Percentiles rank a stretch among this genome's conserved stretches.
Evolutionary conservation across 2,797 vertebrate genomes (phyloP).

Genomic region (Sebastes vulpes): DNA sequence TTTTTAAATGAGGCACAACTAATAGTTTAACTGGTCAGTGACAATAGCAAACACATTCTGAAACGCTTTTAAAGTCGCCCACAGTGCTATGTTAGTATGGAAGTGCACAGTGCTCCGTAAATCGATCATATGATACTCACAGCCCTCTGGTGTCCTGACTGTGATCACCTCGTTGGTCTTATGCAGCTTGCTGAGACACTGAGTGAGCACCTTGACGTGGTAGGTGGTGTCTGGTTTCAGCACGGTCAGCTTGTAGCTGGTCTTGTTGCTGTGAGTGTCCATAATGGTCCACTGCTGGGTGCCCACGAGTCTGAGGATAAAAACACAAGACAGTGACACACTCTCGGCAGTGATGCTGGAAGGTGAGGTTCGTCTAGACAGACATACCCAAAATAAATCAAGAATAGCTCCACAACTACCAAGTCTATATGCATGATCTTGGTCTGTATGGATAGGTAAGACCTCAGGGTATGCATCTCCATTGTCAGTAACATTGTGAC

Average conservation of each 20-base stretch:
- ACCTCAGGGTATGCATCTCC: no score
- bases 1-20: background rate
- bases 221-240: conserved; percentile 95
- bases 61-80: background rate
- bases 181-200: conserved; percentile 92
- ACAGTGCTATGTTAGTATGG: background rate
- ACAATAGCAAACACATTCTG: background rate
- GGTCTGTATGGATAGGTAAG: no score
- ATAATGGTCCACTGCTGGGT: conserved; percentile 90
- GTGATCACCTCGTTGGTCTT: conserved; percentile 93
- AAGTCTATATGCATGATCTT: no score
- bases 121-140: conserved; percentile 83
- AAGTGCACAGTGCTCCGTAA: no score
- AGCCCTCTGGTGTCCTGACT: conserved; percentile 92
- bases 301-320: conserved; percentile 86
- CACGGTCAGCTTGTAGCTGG: conserved; percentile 89
- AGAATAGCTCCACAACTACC: no score
- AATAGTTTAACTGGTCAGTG: background rate
- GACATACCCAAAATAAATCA: no score
- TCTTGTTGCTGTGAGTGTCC: conserved; percentile 97
- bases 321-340: background rate
- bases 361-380: no score
- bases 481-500: no score
- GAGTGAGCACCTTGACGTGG: conserved; percentile 95
- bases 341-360: no score